Percentiles rank a stretch among this genome's conserved stretches.
Conservation (phyloP, 2,113 vertebrate species). For the Solenodon paradoxus region DNA sequence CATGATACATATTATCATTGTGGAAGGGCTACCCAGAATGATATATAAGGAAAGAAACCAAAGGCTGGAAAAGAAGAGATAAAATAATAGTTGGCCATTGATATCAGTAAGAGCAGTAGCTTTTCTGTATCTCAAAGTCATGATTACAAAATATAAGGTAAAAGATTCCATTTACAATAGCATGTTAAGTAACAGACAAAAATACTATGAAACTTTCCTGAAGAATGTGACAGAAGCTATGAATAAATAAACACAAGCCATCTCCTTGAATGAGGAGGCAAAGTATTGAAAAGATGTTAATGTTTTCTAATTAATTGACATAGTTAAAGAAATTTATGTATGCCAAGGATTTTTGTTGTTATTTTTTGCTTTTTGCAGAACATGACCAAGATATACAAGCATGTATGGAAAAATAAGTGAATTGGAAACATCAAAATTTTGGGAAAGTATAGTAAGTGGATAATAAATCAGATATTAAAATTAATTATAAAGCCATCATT, state of each 20-base stretch:
- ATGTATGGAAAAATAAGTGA: not conserved
- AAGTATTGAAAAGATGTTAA: not conserved
- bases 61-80: not conserved
- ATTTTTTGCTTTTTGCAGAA: not conserved
- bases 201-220: not conserved
- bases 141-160: not conserved
- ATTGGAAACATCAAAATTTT: not conserved
- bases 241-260: not conserved
- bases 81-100: not conserved
- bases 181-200: not conserved
- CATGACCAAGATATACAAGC: not conserved
- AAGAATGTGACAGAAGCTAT: not conserved
- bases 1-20: not conserved
- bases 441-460: no score
- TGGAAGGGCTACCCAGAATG: not conserved
- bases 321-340: not conserved
- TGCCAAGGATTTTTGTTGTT: not conserved
- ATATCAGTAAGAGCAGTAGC: not conserved
- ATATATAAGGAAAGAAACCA: not conserved
- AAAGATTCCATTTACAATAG: not conserved
- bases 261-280: not conserved
- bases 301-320: not conserved
- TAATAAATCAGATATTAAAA: not conserved
- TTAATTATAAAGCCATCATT: not conserved
- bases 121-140: not conserved